Evolutionary conservation across 2,113 vertebrate genomes (phyloP), one percentile per base, ranked within the genome.

Genomic region (Martes martes): DNA sequence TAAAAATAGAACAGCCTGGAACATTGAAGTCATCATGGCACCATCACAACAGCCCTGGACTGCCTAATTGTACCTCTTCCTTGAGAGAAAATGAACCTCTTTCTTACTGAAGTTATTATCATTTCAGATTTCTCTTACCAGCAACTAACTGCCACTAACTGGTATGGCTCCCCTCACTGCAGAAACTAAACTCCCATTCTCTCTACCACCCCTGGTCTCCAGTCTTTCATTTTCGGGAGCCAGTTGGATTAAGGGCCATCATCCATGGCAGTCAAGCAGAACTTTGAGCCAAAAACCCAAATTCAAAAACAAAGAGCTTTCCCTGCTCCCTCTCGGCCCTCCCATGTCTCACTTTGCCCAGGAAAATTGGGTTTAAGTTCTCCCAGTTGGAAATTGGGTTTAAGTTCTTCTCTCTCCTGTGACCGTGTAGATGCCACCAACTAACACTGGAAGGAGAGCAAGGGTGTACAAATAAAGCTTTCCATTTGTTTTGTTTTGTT

Each of bases 61-160:
- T 33, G 16, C n/a, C 31, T 63, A 6, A 4, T n/a, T 24, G 31
- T 42, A 16, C 45, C 67, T 63, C 63, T 42, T 61, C 18, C 59
- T 33, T 4, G 42, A 61, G 36, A 82, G 42, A 79, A 93, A 82
- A 42, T 33, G 14, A 91, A 39, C 19, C 63, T 65, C 50, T 76
- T 85, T 76, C 79, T 76, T 57, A 6, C 47, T 28, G 91, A 45
- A 61, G 6, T 11, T 16, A 39, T 26, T 65, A 63, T n/a, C 55
- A 84, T n/a, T 61, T 92, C 36, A 80, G 55, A 83, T 92, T 81
- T 93, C 50, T 33, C 33, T 45, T 69, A 19, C 33, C 52, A 92
- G 11, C 67, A 81, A 16, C 67, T 84, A 79, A 55, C 67, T 65
- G 7, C 47, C 47, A 36, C 73, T 57, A 59, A 74, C 39, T 39